These are phyloP conservation scores for Esox niger DNA, from an alignment of 2,113 vertebrate genomes.

Conservation along the genomic window DNA sequence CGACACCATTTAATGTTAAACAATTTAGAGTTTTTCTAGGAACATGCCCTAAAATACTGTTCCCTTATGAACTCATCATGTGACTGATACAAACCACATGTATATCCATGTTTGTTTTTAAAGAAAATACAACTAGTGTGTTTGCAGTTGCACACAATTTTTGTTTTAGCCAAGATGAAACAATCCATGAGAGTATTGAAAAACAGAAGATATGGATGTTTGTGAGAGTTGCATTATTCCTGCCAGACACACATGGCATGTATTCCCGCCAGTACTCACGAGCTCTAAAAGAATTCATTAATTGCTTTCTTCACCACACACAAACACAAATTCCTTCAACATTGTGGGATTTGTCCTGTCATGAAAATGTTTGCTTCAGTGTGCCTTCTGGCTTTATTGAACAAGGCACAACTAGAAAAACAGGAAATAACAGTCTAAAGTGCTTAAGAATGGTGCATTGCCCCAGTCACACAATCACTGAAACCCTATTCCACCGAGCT, in stretches of 20 bases:
- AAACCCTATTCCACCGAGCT: no score
- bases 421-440: not conserved
- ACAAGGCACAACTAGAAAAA: not conserved
- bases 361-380: not conserved
- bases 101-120: not conserved
- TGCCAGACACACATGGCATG: not conserved
- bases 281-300: conserved; percentile 1
- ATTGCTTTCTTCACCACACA: not conserved
- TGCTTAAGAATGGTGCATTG: not conserved
- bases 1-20: no score
- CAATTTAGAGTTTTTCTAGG: no score
- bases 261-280: not conserved
- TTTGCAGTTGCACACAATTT: not conserved
- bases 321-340: not conserved
- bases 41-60: not conserved
- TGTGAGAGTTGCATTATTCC: not conserved
- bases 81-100: not conserved
- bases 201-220: not conserved
- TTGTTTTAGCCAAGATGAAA: not conserved
- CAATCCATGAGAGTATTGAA: conserved; percentile 1
- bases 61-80: not conserved
- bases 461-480: no score
- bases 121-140: not conserved
- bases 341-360: not conserved
- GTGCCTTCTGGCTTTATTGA: not conserved